These are phyloP conservation scores for Drepana arcuata DNA, from an alignment of 1,140 invertebrate species.

Conservation along the genomic window DNA sequence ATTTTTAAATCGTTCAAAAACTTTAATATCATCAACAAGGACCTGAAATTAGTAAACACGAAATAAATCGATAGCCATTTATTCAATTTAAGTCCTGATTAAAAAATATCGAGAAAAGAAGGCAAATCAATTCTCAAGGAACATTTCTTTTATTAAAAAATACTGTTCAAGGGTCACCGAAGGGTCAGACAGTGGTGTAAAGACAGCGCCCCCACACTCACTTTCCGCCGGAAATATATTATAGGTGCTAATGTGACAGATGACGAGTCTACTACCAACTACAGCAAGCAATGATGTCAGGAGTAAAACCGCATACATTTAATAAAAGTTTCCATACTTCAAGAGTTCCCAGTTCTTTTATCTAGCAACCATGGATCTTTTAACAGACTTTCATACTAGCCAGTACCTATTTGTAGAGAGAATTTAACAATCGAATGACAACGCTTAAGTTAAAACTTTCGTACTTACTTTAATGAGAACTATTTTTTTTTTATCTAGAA, in stretches of 20 bases:
- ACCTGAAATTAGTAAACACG: slow-evolving; percentile 25
- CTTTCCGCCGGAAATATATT: too few relatives aligned
- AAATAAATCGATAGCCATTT: background rate
- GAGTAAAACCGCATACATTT: too few relatives aligned
- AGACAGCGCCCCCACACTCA: too few relatives aligned
- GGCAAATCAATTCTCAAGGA: background rate
- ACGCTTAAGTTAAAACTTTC: background rate
- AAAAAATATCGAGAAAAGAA: too few relatives aligned
- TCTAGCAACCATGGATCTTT: too few relatives aligned
- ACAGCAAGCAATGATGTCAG: too few relatives aligned
- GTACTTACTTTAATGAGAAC: background rate
- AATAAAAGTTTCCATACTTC: too few relatives aligned
- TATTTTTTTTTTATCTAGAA: background rate
- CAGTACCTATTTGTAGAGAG: background rate
- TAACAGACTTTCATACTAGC: too few relatives aligned
- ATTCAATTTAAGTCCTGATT: too few relatives aligned
- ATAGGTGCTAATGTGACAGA: too few relatives aligned
- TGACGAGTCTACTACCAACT: too few relatives aligned
- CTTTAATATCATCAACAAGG: slow-evolving; percentile 31
- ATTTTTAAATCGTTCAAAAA: slow-evolving; percentile 29
- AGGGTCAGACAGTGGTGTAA: background rate
- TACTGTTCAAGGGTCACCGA: background rate
- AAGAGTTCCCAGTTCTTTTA: too few relatives aligned
- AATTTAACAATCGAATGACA: background rate
- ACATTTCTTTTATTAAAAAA: background rate